These are phyloP conservation scores for Pygocentrus nattereri DNA, from an alignment of 2,797 vertebrate species.

Conservation along the genomic window DNA sequence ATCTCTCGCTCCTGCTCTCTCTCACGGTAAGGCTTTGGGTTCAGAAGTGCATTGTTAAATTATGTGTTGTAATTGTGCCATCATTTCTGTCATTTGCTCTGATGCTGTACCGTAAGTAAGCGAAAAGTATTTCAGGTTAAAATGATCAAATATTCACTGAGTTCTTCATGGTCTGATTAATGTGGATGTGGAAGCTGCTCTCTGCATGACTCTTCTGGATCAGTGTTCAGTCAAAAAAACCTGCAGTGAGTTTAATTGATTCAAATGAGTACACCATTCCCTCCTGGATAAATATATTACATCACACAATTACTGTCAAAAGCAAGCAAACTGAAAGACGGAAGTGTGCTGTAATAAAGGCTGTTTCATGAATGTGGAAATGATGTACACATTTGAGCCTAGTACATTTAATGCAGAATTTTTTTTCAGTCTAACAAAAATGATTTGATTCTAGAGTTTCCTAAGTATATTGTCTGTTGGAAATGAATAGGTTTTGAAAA, in stretches of 20 bases:
- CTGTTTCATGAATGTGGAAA: neutral
- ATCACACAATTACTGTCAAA: neutral
- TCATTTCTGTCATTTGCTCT: neutral
- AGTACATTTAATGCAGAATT: neutral
- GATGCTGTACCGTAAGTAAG: neutral
- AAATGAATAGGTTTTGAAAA: neutral
- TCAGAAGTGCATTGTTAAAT: neutral
- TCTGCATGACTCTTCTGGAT: neutral
- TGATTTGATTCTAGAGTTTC: no score
- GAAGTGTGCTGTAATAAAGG: no score
- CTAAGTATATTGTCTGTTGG: no score
- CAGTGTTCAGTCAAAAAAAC: neutral
- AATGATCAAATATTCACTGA: neutral
- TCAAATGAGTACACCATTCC: neutral
- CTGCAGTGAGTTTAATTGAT: neutral
- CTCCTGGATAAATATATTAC: neutral
- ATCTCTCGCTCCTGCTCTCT: neutral
- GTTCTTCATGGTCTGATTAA: neutral
- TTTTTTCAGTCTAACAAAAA: neutral
- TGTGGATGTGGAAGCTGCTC: conserved; percentile 1
- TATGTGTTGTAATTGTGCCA: neutral
- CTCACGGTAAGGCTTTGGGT: conserved; percentile 41
- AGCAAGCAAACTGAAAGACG: neutral
- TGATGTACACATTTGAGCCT: neutral
- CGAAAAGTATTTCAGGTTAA: conserved; percentile 1